These are phyloP conservation scores for Struthidea cinerea DNA, from an alignment of 2,113 vertebrate genomes.

Conservation along the genomic window DNA sequence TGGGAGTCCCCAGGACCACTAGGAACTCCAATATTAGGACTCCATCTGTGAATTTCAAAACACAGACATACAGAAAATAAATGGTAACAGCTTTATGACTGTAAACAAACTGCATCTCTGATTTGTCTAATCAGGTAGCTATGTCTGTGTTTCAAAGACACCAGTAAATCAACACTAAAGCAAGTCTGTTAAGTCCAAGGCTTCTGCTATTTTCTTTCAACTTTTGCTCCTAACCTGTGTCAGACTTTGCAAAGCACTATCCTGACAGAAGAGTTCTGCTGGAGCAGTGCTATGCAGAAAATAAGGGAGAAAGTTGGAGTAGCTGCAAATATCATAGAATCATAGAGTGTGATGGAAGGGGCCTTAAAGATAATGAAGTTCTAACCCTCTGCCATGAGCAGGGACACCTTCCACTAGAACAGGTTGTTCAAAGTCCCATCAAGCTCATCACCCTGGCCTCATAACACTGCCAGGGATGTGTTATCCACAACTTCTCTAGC, in stretches of 20 bases:
- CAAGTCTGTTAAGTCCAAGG: background rate
- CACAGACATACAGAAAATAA: background rate
- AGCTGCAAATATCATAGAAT: background rate
- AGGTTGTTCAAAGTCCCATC: background rate
- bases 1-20: background rate
- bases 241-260: background rate
- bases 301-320: background rate
- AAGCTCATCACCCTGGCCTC: background rate
- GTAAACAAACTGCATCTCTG: background rate
- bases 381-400: background rate
- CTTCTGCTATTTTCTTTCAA: background rate
- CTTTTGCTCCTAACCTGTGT: background rate
- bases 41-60: background rate
- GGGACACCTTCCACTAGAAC: background rate
- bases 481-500: background rate
- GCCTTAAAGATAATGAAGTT: background rate
- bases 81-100: background rate
- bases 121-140: background rate
- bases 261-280: background rate
- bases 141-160: background rate
- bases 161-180: background rate
- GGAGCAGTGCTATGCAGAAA: background rate
- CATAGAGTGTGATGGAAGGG: background rate
- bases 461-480: background rate
- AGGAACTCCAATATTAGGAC: background rate